These are phyloP conservation scores for Heptranchias perlo DNA, from an alignment of 2,113 vertebrate genomes.

Conservation along the genomic window DNA sequence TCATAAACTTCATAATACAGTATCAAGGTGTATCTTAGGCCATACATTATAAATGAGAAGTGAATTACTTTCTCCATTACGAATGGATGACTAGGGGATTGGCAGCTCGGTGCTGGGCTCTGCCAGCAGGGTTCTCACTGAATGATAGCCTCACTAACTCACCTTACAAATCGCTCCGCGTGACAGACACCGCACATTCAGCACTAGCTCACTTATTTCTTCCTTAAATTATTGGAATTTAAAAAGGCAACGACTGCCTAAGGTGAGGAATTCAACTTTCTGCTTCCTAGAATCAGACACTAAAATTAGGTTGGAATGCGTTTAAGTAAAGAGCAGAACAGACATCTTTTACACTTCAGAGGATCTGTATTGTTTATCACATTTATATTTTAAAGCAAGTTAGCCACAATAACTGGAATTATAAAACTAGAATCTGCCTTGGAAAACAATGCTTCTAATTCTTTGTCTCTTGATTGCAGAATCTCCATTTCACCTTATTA, in stretches of 20 bases:
- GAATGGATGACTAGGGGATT: constrained; percentile 57
- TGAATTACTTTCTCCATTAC: constrained; percentile 53
- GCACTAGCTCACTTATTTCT: constrained; percentile 54
- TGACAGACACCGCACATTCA: constrained; percentile 59
- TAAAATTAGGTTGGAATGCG: constrained; percentile 1
- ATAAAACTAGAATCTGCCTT: background rate
- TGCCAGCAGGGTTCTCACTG: constrained; percentile 41
- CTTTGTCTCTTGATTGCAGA: background rate
- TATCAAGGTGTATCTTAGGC: constrained; percentile 49
- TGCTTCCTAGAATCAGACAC: constrained; percentile 1
- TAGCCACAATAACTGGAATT: background rate
- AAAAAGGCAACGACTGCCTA: constrained; percentile 49
- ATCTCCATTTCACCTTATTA: background rate
- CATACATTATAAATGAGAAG: constrained; percentile 63
- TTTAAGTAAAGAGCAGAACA: background rate
- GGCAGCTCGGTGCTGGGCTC: constrained; percentile 53
- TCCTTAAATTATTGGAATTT: constrained; percentile 44
- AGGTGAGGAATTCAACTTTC: constrained; percentile 40
- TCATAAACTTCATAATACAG: constrained; percentile 55
- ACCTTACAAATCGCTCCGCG: constrained; percentile 50
- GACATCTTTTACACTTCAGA: background rate
- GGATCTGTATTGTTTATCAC: background rate
- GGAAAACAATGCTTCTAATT: background rate
- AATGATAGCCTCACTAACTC: constrained; percentile 52
- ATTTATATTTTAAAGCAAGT: background rate